A percentile compares a stretch with the other conserved stretches of the same genome.
These are phyloP conservation scores for Arothron firmamentum DNA, from an alignment of 2,113 vertebrate species.

Conservation along the genomic window DNA sequence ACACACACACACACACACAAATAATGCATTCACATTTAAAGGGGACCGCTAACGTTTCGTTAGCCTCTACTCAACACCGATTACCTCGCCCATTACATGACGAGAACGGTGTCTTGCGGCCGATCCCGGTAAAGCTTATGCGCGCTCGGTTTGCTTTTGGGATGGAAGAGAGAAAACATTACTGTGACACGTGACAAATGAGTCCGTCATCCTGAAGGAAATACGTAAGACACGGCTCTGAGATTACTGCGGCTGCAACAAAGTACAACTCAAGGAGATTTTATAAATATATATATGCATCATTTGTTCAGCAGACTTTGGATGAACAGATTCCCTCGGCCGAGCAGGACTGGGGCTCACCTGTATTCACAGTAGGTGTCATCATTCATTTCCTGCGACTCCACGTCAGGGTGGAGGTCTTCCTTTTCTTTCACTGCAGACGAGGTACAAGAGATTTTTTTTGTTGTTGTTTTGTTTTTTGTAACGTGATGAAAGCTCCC, in stretches of 20 bases:
- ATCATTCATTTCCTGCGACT: slow-evolving; percentile 83
- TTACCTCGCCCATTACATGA: slow-evolving; percentile 66
- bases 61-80: slow-evolving; percentile 41
- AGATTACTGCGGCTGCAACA: slow-evolving; percentile 16
- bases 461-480: not conserved
- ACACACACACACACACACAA: slow-evolving; percentile 17
- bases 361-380: slow-evolving; percentile 91
- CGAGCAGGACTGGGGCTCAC: slow-evolving; percentile 67
- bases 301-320: slow-evolving; percentile 26
- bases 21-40: slow-evolving; percentile 32
- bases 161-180: slow-evolving; percentile 50
- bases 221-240: slow-evolving; percentile 29
- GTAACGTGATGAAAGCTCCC: not conserved
- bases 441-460: slow-evolving; percentile 18
- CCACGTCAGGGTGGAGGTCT: slow-evolving; percentile 81
- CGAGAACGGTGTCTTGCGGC: slow-evolving; percentile 52
- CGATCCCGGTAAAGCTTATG: slow-evolving; percentile 63
- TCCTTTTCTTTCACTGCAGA: slow-evolving; percentile 92
- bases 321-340: slow-evolving; percentile 6
- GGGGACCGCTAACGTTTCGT: slow-evolving; percentile 14
- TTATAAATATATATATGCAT: slow-evolving; percentile 1
- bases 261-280: slow-evolving; percentile 18
- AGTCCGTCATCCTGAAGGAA: slow-evolving; percentile 11
- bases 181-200: slow-evolving; percentile 46
- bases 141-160: slow-evolving; percentile 65